phyloP scores from a whole-genome alignment of 2,797 vertebrate genomes.

The Helicolenus hilgendorfi region DNA sequence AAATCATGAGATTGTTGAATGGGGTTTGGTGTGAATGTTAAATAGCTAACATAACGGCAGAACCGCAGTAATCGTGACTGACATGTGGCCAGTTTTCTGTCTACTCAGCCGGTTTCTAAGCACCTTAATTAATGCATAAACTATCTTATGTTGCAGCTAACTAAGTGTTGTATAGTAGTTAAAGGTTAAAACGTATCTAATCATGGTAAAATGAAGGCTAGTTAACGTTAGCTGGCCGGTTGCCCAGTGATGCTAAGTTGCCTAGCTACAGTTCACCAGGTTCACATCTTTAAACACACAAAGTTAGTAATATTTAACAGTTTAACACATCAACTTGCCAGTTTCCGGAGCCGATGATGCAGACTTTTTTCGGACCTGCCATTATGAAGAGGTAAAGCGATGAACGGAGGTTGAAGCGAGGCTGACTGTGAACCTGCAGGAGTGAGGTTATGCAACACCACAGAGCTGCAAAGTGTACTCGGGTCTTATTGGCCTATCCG shows the following conservation, averaged over 20 bases:
- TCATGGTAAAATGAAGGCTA: not conserved
- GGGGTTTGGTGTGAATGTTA: not conserved
- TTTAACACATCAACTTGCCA: slow-evolving; percentile 87
- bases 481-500: slow-evolving; percentile 68
- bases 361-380: slow-evolving; percentile 92
- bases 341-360: slow-evolving; percentile 97
- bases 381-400: slow-evolving; percentile 61
- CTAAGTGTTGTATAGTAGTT: too few species aligned
- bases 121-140: not conserved
- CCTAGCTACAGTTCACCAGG: slow-evolving; percentile 15
- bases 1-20: too few species aligned
- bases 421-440: slow-evolving; percentile 27
- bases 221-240: slow-evolving; percentile 23
- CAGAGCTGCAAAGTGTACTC: not conserved
- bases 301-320: not conserved
- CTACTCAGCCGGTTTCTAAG: not conserved
- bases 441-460: slow-evolving; percentile 64
- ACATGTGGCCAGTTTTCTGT: slow-evolving; percentile 12
- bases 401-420: not conserved
- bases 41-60: not conserved
- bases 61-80: slow-evolving; percentile 12
- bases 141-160: not conserved
- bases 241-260: slow-evolving; percentile 35
- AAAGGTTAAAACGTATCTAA: not conserved
- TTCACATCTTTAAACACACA: not conserved